phyloP scores from a whole-genome alignment of 35 echinoderm and acorn worm species.

The Ophioderma brevispina region DNA sequence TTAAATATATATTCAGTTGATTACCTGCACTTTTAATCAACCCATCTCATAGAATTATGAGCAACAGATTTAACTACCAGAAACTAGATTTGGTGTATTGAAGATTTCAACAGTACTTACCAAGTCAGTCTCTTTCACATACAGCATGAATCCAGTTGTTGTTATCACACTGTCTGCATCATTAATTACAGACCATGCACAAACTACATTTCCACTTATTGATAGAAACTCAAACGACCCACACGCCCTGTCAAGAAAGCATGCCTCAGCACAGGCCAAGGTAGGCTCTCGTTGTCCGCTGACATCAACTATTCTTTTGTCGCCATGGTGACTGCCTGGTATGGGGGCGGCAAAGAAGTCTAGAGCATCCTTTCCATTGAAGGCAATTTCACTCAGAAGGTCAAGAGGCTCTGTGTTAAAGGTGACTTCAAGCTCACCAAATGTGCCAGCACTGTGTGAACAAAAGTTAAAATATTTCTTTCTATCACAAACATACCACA shows the following conservation, averaged over 20 bases:
- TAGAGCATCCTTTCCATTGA: constrained; percentile 34
- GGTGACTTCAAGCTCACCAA: constrained; percentile 91
- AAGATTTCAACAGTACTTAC: constrained; percentile 50
- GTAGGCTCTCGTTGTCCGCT: constrained; percentile 45
- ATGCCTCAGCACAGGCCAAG: constrained; percentile 64
- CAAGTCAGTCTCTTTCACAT: constrained; percentile 68
- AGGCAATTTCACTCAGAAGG: constrained; percentile 56
- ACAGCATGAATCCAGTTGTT: constrained; percentile 70
- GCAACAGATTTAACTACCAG: no score
- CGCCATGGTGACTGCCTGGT: constrained; percentile 60
- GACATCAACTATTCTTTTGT: constrained; percentile 72
- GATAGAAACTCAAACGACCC: constrained; percentile 74
- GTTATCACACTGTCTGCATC: constrained; percentile 53
- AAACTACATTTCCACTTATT: constrained; percentile 51
- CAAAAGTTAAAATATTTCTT: neutral
- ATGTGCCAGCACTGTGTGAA: constrained; percentile 68
- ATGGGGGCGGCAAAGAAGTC: constrained; percentile 76
- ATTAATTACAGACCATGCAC: constrained; percentile 69
- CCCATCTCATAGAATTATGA: no score
- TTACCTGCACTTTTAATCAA: no score
- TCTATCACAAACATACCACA: no score
- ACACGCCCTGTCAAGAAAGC: constrained; percentile 85
- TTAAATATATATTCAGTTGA: no score
- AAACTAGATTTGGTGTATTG: no score
- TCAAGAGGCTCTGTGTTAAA: constrained; percentile 66